Evolutionary conservation across 2,797 vertebrate species (phyloP).

Genomic region (Margarornis squamiger): DNA sequence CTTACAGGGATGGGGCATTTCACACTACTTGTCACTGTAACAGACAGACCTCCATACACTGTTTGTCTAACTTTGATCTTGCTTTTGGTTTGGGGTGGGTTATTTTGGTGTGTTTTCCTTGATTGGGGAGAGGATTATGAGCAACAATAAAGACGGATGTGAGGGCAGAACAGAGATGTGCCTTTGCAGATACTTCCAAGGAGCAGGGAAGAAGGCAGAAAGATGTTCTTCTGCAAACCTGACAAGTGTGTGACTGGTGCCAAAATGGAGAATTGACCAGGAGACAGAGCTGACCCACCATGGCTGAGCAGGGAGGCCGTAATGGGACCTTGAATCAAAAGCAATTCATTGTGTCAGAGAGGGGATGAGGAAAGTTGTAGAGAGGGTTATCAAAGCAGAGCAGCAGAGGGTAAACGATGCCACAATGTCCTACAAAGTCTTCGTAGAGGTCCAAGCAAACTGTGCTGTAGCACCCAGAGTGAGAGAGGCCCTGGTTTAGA

Average conservation of each 20-base stretch:
- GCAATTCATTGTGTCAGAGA: not conserved
- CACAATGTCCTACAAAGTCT: not conserved
- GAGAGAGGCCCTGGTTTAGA: not conserved
- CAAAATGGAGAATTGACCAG: not conserved
- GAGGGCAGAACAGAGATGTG: not conserved
- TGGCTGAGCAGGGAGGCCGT: rapidly evolving
- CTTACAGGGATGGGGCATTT: not conserved
- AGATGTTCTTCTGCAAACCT: not conserved
- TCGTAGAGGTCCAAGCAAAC: not conserved
- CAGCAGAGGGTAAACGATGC: not conserved
- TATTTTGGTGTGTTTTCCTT: not conserved
- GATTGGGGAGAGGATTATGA: not conserved
- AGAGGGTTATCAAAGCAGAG: not conserved
- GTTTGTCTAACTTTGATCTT: not conserved
- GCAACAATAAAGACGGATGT: not conserved
- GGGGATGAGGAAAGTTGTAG: not conserved
- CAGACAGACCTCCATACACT: not conserved
- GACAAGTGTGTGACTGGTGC: not conserved
- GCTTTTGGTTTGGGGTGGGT: not conserved
- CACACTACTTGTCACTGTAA: not conserved
- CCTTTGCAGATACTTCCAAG: not conserved
- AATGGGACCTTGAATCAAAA: not conserved
- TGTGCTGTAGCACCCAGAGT: not conserved
- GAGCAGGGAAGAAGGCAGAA: not conserved
- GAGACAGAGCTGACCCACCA: not conserved